Conservation (phyloP, 2,888 invertebrate genomes). For the Oscheius sp. region DNA sequence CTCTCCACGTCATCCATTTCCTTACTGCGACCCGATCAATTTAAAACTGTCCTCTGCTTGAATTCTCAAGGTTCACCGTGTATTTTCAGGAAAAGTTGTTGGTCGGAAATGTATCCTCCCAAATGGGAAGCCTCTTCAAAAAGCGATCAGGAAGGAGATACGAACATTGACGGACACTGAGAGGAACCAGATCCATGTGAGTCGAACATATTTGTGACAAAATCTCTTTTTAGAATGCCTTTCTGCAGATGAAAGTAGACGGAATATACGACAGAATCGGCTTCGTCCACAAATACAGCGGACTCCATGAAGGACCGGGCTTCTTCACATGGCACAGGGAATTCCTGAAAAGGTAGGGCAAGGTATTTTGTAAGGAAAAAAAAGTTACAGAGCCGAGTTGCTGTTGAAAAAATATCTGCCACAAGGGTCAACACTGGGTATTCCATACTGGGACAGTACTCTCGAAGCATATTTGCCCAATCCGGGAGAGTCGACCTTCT, state of each 20-base stretch:
- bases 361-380: background rate
- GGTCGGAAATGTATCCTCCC: slow-evolving; percentile 25
- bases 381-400: slow-evolving; percentile 24
- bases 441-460: slow-evolving; percentile 73
- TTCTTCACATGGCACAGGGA: slow-evolving; percentile 60
- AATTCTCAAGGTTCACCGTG: too few relatives aligned
- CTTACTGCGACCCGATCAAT: too few relatives aligned
- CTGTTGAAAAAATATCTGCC: slow-evolving; percentile 31
- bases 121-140: slow-evolving; percentile 12
- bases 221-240: slow-evolving; percentile 37
- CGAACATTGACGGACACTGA: slow-evolving; percentile 14
- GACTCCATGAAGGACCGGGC: slow-evolving; percentile 56
- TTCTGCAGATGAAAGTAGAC: slow-evolving; percentile 39
- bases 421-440: slow-evolving; percentile 56
- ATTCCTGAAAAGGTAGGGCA: slow-evolving; percentile 46
- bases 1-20: too few relatives aligned
- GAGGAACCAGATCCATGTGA: slow-evolving; percentile 22
- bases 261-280: slow-evolving; percentile 50
- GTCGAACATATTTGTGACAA: background rate
- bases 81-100: slow-evolving; percentile 16
- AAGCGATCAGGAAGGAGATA: slow-evolving; percentile 20
- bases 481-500: slow-evolving; percentile 69
- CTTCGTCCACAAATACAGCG: slow-evolving; percentile 46
- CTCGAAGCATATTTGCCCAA: slow-evolving; percentile 70
- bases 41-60: too few relatives aligned